These are phyloP conservation scores for Sardina pilchardus DNA, from an alignment of 2,113 vertebrate species.

Conservation along the genomic window DNA sequence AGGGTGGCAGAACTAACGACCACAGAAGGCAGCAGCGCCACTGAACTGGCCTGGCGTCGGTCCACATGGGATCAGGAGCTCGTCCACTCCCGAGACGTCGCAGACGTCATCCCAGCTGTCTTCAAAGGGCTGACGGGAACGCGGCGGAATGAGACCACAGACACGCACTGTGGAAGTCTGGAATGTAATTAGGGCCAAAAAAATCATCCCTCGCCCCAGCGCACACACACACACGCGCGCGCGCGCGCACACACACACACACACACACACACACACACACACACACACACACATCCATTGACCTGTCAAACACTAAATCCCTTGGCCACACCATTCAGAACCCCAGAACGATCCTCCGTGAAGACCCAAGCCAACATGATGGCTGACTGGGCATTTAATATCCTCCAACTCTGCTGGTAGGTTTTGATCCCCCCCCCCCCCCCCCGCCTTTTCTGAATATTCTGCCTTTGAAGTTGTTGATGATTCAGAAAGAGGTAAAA, in stretches of 20 bases:
- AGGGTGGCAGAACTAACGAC: conserved; percentile 33
- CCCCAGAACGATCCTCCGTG: not conserved
- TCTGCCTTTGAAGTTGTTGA: not conserved
- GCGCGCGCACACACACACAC: not conserved
- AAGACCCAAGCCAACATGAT: not conserved
- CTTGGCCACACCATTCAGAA: not conserved
- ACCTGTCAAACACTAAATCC: not conserved
- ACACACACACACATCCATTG: not conserved
- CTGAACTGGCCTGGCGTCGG: no score
- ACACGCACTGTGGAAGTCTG: conserved; percentile 21
- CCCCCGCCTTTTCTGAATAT: no score
- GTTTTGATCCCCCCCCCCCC: not conserved
- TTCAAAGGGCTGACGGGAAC: conserved; percentile 43
- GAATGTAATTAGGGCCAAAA: conserved; percentile 47
- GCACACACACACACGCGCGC: not conserved
- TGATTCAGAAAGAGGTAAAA: not conserved
- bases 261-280: not conserved
- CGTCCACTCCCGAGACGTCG: not conserved
- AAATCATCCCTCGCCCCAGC: conserved; percentile 24
- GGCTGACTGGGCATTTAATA: not conserved
- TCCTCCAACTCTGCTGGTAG: not conserved
- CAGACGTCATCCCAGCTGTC: conserved; percentile 2
- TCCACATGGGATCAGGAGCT: not conserved
- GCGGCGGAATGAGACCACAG: conserved; percentile 24
- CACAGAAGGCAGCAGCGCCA: conserved; percentile 36